Evolutionary conservation across 2,797 vertebrate species (phyloP).

Genomic region (Crocidura indochinensis): DNA sequence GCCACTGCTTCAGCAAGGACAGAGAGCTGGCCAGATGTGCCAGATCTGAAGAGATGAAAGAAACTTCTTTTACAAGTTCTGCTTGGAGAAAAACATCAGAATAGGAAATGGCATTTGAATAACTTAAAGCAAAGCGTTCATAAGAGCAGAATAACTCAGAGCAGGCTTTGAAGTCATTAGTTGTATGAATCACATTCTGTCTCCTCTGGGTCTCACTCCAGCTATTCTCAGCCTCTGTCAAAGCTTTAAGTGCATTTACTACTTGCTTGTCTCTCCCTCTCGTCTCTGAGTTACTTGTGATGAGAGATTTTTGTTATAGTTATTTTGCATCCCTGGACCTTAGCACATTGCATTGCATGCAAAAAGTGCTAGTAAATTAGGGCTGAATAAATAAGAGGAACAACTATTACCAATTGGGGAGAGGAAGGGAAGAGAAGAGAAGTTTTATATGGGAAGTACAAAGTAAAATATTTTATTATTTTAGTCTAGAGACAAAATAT

Average conservation of each 20-base stretch:
- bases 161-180: slow-evolving; percentile 50
- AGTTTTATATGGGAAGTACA: slow-evolving; percentile 28
- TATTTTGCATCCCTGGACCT: slow-evolving; percentile 46
- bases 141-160: slow-evolving; percentile 65
- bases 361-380: slow-evolving; percentile 67
- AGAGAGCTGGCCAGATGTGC: slow-evolving; percentile 17
- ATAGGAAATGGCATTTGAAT: slow-evolving; percentile 70
- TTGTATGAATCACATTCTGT: slow-evolving; percentile 60
- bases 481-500: slow-evolving; percentile 64
- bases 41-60: slow-evolving; percentile 23
- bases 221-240: slow-evolving; percentile 59
- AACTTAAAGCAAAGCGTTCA: slow-evolving; percentile 69
- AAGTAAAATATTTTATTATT: slow-evolving; percentile 38
- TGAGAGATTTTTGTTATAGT: slow-evolving; percentile 53
- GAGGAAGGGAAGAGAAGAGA: slow-evolving; percentile 14
- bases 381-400: slow-evolving; percentile 50
- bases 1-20: neutral
- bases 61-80: slow-evolving; percentile 42
- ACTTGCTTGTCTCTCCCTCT: neutral
- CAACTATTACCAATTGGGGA: slow-evolving; percentile 25
- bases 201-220: slow-evolving; percentile 50
- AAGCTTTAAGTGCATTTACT: slow-evolving; percentile 15
- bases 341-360: slow-evolving; percentile 19
- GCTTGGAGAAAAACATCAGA: slow-evolving; percentile 32
- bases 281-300: neutral